Evolutionary conservation across 37 sponge, comb jelly and placozoan species (phyloP).

Genomic region (Oopsacas minuta): DNA sequence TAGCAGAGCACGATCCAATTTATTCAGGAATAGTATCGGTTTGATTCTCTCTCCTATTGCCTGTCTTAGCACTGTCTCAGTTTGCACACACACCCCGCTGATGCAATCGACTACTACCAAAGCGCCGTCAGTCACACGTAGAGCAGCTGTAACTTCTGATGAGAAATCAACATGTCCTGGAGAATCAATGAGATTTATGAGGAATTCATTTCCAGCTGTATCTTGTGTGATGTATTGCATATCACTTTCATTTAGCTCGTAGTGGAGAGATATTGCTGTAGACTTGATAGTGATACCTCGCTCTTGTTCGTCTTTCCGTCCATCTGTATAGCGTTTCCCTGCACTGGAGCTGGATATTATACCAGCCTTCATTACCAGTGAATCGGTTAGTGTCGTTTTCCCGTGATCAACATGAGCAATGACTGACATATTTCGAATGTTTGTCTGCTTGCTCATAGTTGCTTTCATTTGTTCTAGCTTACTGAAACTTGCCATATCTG

Average conservation of each 20-base stretch:
- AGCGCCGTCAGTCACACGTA: constrained; percentile 98
- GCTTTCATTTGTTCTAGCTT: constrained; percentile 43
- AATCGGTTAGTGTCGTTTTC: constrained; percentile 94
- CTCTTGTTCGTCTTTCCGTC: constrained; percentile 94
- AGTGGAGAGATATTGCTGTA: constrained; percentile 87
- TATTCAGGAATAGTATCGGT: constrained; percentile 97
- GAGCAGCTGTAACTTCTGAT: constrained; percentile 93
- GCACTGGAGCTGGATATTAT: constrained; percentile 81
- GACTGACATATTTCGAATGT: constrained; percentile 99
- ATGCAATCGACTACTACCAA: constrained; percentile 98
- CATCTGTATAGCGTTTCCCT: constrained; percentile 93
- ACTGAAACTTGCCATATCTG: neutral
- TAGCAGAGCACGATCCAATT: constrained; percentile 99
- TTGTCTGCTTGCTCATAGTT: constrained; percentile 92
- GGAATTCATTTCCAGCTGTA: constrained; percentile 79
- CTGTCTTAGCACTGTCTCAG: constrained; percentile 94
- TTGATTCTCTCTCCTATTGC: constrained; percentile 93
- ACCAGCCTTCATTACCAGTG: constrained; percentile 92
- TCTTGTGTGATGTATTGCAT: constrained; percentile 57
- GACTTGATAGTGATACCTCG: constrained; percentile 99
- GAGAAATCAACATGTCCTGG: constrained; percentile 99
- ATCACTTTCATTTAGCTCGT: constrained; percentile 75
- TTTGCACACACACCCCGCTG: constrained; percentile 96
- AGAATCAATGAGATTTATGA: constrained; percentile 97
- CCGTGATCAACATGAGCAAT: constrained; percentile 99